Base-by-base conservation (phyloP, 1,140 invertebrate species). In the Pseudomyrmex cubaensis region DNA sequence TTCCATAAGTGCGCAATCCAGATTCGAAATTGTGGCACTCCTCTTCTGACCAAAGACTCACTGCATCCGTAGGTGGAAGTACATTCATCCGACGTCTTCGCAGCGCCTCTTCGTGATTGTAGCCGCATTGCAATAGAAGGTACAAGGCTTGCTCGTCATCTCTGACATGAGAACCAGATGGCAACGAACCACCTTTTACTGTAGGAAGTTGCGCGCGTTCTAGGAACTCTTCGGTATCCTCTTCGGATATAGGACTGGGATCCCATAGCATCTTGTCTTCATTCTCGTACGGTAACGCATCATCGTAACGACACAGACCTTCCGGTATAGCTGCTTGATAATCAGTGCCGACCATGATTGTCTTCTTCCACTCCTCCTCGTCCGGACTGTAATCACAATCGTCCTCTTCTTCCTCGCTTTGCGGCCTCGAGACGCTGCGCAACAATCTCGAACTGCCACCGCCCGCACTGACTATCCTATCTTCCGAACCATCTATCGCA, bases 11-110 rank as follows among this genome's bases (percentile, higher is more conserved):
- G 91, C 98, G 96, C 2, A 99, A 95, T 69, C 98, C 98, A 92
- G 97, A 97, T 95, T 99, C 99, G 95, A 99, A 99, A 95, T 98
- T 98, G 84, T 97, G 96, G 95, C 98, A 99, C 93, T 99, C 99
- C 93, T 99, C 98, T 93, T 99, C 98, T 17, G 98, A 99, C 98
- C 99, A 99, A 4, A 98, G 95, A 91, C 97, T 98, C 93, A 97
- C 96, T 0, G 96, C 96, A 84, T 97, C 96, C 56, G 96, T 95
- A 3, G 96, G 95, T 1, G 97, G 96, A 22, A 97, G 94, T 17
- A 96, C 96, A 91, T 98, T 98, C 90, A 98, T 96, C 92, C 98
- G 96, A 85, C 98, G 96, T 72, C 98, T 95, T 82, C 98, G 94
- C 64, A 99, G 93, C 4, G 98, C 98, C 94, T 99, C 98, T 86